Base-by-base conservation (phyloP, 2,797 vertebrate genomes). In the Brachyrhaphis roseni region DNA sequence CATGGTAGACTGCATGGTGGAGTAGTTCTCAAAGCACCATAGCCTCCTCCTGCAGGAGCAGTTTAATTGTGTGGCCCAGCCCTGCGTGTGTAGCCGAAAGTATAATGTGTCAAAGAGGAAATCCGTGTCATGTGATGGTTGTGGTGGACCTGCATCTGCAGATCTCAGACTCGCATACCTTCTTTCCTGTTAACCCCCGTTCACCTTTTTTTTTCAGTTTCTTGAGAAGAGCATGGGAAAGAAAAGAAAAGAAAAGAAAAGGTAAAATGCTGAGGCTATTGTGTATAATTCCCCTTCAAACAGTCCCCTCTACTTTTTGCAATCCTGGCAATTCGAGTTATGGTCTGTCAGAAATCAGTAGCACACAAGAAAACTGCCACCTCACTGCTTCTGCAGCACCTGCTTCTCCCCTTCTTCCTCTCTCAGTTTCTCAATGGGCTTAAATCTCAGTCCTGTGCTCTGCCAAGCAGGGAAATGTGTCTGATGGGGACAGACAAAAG, bases 41-140 rank as follows among this genome's bases (percentile, higher is more conserved):
- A 74, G 13, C 84, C 74, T 83, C 62, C 68, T 72, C 57, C 85
- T 87, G 86, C 86, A 75, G 80, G 82, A 84, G 85, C 87, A 72
- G 77, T 74, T 80, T 72, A 83, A 81, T 83, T 84, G 81, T 93
- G 84, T 87, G 90, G 71, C 79, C 75, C 86, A 34, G 80, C 82
- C 85, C 81, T 8, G 71, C 88, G 72, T 8, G 84, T 55, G 79
- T 68, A 84, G 84, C 91, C 53, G 41, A 72, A 84, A 86, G 79
- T 46, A 77, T 78, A 83, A 86, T 85, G 95, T 87, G 77, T 80
- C 87, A 92, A 86, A 89, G 86, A 94, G 95, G 96, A 97, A 96
- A 94, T 94, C 84, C 82, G 76, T 15, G 66, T 92, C 97, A 97
- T 84, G 95, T 98, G 97, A 97, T 72, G 80, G 77, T 72, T 92